Percentiles rank a stretch among this genome's conserved stretches.
Conservation (phyloP, 2,888 invertebrate genomes). For the Epiperipatus broadwayi region DNA sequence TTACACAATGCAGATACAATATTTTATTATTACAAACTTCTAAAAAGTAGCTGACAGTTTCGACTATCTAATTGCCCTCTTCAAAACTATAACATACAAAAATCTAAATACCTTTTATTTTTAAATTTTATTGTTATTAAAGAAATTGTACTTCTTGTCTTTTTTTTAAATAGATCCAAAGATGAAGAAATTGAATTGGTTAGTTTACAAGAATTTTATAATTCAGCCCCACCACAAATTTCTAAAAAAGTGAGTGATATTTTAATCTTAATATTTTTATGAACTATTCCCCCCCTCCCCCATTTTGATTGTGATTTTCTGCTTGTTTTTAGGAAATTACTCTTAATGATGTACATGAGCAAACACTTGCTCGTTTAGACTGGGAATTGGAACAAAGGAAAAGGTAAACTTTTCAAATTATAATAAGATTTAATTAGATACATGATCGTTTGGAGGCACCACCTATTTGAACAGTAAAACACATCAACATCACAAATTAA, state of each 20-base stretch:
- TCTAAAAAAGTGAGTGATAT: conserved; percentile 46
- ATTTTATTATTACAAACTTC: too few relatives aligned
- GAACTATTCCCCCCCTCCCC: too few relatives aligned
- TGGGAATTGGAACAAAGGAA: conserved; percentile 79
- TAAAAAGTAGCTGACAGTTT: too few relatives aligned
- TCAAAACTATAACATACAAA: neutral
- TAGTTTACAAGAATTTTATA: conserved; percentile 58
- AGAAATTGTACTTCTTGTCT: too few relatives aligned
- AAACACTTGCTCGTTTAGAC: conserved; percentile 63
- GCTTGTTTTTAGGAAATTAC: conserved; percentile 39
- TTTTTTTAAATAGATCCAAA: conserved; percentile 43
- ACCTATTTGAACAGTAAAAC: too few relatives aligned
- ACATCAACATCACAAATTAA: too few relatives aligned
- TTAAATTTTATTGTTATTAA: conserved; percentile 4
- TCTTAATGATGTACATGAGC: conserved; percentile 49
- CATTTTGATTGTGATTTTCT: too few relatives aligned
- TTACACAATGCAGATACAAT: too few relatives aligned
- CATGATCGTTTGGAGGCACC: too few relatives aligned
- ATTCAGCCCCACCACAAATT: conserved; percentile 50
- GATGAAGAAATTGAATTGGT: conserved; percentile 82
- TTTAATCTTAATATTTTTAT: conserved; percentile 7
- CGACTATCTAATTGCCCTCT: too few relatives aligned
- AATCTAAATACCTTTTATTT: neutral
- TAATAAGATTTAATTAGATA: neutral
- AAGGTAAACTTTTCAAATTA: conserved; percentile 31